These are phyloP conservation scores for Camponotus floridanus DNA, from an alignment of 1,140 invertebrate genomes.

Conservation along the genomic window DNA sequence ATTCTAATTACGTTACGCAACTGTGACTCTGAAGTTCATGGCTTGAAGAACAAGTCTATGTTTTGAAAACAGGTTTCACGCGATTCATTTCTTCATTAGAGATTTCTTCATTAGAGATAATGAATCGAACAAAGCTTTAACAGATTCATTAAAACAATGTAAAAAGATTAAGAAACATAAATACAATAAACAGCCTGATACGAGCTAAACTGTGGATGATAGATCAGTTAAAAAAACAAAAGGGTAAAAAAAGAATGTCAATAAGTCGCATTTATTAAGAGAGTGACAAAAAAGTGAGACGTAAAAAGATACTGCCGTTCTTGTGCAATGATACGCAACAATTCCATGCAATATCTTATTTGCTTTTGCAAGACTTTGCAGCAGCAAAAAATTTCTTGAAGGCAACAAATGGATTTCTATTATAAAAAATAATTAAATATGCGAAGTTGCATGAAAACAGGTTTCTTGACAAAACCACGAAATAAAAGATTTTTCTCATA, in stretches of 20 bases:
- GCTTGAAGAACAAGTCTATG: not conserved
- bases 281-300: too few relatives aligned
- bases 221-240: too few relatives aligned
- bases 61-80: constrained; percentile 33
- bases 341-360: not conserved
- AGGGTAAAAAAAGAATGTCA: too few relatives aligned
- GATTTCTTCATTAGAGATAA: constrained; percentile 50
- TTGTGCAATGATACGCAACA: constrained; percentile 40
- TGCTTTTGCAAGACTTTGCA: constrained; percentile 13
- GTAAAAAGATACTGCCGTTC: constrained; percentile 30
- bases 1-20: constrained; percentile 13
- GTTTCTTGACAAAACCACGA: not conserved
- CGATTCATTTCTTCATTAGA: not conserved
- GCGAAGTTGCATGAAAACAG: not conserved
- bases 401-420: not conserved
- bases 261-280: too few relatives aligned
- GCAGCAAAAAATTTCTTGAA: not conserved
- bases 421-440: not conserved
- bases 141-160: constrained; percentile 19
- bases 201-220: too few relatives aligned
- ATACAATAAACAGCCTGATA: too few relatives aligned
- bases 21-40: constrained; percentile 63
- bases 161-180: too few relatives aligned
- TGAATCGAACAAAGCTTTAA: constrained; percentile 9
- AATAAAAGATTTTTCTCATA: not conserved